Base-by-base conservation (phyloP, 2,797 vertebrate genomes). In the Octomys mimax region DNA sequence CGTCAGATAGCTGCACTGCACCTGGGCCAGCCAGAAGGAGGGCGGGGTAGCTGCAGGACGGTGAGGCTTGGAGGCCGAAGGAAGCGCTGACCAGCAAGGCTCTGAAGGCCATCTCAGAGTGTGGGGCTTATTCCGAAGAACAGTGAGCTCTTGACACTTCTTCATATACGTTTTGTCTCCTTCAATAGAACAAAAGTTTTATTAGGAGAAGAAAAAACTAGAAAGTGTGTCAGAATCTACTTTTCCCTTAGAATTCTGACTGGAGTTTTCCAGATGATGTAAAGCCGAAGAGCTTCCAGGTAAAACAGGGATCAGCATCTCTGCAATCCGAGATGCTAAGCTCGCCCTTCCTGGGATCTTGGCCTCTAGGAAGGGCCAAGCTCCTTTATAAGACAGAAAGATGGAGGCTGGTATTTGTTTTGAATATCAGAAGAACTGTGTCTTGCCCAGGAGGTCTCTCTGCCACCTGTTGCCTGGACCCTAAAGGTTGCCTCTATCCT, bases 161-260 rank as follows among this genome's bases (percentile, higher is more conserved):
- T 14, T 79, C 33, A 86, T 62, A 12, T 12, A 49, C 46, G 11
- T 79, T 84, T 90, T 89, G 36, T 77, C 26, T 86, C 70, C n/a
- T 89, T 42, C 7, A 26, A 59, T 33, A 10, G 62, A 77, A 57
- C 52, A 94, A 82, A 83, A 46, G 33, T 2, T 54, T 26, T 26
- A 39, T 80, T 79, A 78, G 13, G 1, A 79, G 46, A 78, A 5
- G 8, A 26, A 62, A 81, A 24, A 54, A 14, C 19, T 3, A 26
- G 36, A 28, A 75, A 36, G 39, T 36, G 82, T 83, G 82, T 83
- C 90, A 52, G 16, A 31, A 81, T 24, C n/a, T 89, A 88, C 82
- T 62, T 88, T 91, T 82, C n/a, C 21, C 31, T 57, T 94, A 66
- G 86, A n/a, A 91, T 90, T 89, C 64, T 49, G 13, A 52, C 5